A percentile compares a stretch with the other conserved stretches of the same genome.
phyloP scores from a whole-genome alignment of 1,140 invertebrate species.

The Agraylea sexmaculata region DNA sequence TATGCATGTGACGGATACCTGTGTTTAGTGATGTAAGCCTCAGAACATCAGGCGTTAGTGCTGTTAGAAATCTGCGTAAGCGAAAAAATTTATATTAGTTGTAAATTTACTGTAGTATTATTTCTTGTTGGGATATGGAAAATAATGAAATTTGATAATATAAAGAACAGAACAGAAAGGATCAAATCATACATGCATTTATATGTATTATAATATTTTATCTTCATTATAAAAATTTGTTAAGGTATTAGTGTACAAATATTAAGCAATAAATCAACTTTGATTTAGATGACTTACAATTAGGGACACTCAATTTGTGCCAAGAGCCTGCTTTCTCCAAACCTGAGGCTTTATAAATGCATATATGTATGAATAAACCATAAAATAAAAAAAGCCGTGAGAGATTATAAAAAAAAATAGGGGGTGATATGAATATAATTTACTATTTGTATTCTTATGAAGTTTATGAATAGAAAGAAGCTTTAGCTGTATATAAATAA shows the following conservation, averaged over 20 bases:
- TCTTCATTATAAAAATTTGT: too few species aligned
- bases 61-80: constrained; percentile 40
- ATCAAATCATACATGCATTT: too few species aligned
- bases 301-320: constrained; percentile 39
- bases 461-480: background rate
- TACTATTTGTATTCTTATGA: background rate
- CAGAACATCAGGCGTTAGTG: constrained; percentile 40
- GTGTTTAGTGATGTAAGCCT: constrained; percentile 41
- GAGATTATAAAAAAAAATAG: constrained; percentile 11
- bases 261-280: too few species aligned
- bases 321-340: constrained; percentile 42
- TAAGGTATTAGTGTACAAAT: too few species aligned
- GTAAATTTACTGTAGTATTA: too few species aligned
- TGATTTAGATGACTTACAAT: constrained; percentile 28
- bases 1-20: too few species aligned
- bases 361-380: constrained; percentile 9
- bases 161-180: too few species aligned
- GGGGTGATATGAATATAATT: background rate
- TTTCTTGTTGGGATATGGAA: too few species aligned
- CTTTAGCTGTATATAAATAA: background rate
- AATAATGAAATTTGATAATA: too few species aligned
- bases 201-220: too few species aligned
- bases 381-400: constrained; percentile 9
- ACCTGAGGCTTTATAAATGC: constrained; percentile 33
- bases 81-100: too few species aligned